These are phyloP conservation scores for Aptenodytes forsteri DNA, from an alignment of 2,113 vertebrate genomes.

Conservation along the genomic window DNA sequence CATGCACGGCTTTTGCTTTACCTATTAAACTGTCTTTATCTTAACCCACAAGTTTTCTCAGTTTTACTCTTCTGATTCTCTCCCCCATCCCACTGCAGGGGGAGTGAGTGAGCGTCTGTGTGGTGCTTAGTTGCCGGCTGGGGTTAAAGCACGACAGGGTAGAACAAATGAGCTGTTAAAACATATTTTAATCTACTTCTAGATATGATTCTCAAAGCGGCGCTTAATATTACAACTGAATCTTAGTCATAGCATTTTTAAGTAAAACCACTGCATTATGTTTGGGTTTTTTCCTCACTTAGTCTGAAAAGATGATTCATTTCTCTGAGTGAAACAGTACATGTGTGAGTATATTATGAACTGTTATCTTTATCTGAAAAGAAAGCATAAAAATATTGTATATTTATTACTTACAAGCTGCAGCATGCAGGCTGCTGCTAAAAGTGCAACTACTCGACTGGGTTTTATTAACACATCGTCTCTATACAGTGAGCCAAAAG, in stretches of 20 bases:
- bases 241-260: not conserved
- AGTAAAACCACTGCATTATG: not conserved
- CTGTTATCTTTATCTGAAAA: not conserved
- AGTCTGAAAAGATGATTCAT: not conserved
- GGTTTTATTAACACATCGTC: constrained; percentile 96
- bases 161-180: not conserved
- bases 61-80: no score
- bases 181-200: not conserved
- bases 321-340: not conserved
- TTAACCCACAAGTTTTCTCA: no score
- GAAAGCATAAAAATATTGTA: not conserved
- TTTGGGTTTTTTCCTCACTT: not conserved
- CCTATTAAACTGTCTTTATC: no score
- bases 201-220: not conserved
- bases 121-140: no score
- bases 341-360: fast-evolving
- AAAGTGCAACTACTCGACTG: constrained; percentile 89
- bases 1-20: no score
- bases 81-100: no score
- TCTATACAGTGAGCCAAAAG: constrained; percentile 94
- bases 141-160: not conserved
- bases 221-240: not conserved
- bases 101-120: no score
- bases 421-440: constrained; percentile 95
- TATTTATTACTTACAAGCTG: constrained; percentile 87